Percentiles rank a stretch among this genome's conserved stretches.
phyloP scores from a whole-genome alignment of 1,140 invertebrate species.

The Drosophila virilis region DNA sequence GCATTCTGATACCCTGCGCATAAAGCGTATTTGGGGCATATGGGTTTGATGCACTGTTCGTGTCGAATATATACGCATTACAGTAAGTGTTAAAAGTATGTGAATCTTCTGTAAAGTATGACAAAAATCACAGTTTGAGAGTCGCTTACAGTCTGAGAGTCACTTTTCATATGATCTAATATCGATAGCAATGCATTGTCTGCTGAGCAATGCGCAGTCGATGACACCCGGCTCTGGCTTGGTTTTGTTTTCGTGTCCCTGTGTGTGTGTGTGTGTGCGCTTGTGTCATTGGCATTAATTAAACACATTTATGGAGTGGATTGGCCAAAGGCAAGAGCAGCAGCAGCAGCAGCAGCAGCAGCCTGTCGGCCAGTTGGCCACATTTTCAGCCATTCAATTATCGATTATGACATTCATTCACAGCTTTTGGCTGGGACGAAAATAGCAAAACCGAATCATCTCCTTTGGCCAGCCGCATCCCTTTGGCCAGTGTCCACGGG shows the following conservation, averaged over 20 bases:
- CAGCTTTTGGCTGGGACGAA: conserved; percentile 56
- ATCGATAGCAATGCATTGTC: neutral
- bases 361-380: conserved; percentile 28
- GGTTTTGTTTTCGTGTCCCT: too few relatives aligned
- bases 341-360: conserved; percentile 5
- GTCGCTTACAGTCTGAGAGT: too few relatives aligned
- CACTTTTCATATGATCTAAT: too few relatives aligned
- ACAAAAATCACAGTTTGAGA: too few relatives aligned
- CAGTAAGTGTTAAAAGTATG: too few relatives aligned
- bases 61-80: too few relatives aligned
- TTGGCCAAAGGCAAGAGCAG: neutral
- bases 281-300: conserved; percentile 75
- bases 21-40: neutral
- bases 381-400: conserved; percentile 81
- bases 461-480: neutral
- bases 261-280: conserved; percentile 32
- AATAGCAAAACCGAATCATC: conserved; percentile 58
- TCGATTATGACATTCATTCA: conserved; percentile 82
- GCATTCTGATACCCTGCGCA: conserved; percentile 16
- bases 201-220: neutral
- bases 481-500: conserved; percentile 27
- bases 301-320: conserved; percentile 72
- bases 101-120: too few relatives aligned
- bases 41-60: neutral
- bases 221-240: neutral